Percentiles rank a stretch among this genome's conserved stretches.
phyloP scores from a whole-genome alignment of 1,140 invertebrate species.

The Oncopodura yosiiana region DNA sequence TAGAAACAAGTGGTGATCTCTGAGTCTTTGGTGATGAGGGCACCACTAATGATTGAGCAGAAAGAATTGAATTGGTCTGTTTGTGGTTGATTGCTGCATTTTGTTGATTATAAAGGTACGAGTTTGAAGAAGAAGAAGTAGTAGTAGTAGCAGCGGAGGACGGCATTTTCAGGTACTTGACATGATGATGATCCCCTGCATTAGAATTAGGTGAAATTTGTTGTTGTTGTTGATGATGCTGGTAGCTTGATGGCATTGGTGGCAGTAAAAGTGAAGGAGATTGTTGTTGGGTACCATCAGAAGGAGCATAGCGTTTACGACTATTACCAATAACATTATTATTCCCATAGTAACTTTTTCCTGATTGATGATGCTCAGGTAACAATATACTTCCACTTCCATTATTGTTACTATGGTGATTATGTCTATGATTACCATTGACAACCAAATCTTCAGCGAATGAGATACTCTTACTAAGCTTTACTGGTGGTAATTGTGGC shows the following conservation, averaged over 20 bases:
- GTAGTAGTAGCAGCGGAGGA: not conserved
- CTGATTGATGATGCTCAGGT: too few species aligned
- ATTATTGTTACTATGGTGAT: not conserved
- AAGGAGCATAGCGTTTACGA: too few species aligned
- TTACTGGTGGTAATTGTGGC: too few species aligned
- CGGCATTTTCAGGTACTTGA: not conserved
- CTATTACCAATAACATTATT: too few species aligned
- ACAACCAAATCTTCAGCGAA: too few species aligned
- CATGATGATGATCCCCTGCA: not conserved
- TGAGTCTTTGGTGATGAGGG: not conserved
- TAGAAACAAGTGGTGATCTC: not conserved
- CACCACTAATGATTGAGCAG: not conserved
- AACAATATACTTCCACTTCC: too few species aligned
- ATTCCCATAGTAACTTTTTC: too few species aligned
- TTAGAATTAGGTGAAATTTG: not conserved
- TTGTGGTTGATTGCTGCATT: not conserved
- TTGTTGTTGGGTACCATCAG: too few species aligned
- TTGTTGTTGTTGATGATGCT: conserved; percentile 7
- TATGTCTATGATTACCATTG: too few species aligned
- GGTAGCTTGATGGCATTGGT: conserved; percentile 3
- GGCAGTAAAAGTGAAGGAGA: conserved; percentile 5
- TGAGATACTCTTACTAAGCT: too few species aligned
- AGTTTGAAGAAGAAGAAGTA: not conserved
- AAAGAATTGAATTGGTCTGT: not conserved
- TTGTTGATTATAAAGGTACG: conserved; percentile 1